A percentile compares a stretch with the other conserved stretches of the same genome.
Evolutionary conservation across 2,797 vertebrate species (phyloP).

Genomic region (Lutjanus campechanus): DNA sequence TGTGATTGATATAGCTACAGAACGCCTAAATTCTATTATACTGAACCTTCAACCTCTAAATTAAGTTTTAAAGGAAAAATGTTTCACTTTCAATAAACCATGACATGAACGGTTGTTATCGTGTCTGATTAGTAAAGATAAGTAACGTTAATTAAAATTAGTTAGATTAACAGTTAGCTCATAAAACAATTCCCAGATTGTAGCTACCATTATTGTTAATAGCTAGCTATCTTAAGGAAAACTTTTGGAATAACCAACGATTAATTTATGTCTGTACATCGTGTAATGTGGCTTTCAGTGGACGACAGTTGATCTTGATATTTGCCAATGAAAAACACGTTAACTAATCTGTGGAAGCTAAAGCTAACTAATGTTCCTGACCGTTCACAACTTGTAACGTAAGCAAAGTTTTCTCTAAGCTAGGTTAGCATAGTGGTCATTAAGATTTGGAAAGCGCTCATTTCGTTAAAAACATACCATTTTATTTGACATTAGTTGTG

Average conservation of each 20-base stretch:
- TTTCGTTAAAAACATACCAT: fast-evolving
- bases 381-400: conserved; percentile 18
- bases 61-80: neutral
- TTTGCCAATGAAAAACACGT: neutral
- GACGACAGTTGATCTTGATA: neutral
- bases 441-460: neutral
- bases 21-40: neutral
- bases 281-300: neutral
- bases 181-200: no score
- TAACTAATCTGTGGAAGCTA: neutral
- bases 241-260: no score
- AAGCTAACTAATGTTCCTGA: neutral
- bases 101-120: neutral
- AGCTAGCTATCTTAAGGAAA: no score
- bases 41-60: neutral
- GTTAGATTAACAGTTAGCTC: no score
- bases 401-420: conserved; percentile 18
- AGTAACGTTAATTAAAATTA: neutral
- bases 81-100: neutral
- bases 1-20: neutral
- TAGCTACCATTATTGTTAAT: no score
- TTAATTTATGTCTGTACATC: neutral
- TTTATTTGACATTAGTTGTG: fast-evolving
- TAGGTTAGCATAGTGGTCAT: conserved; percentile 19
- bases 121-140: neutral